These are phyloP conservation scores for Pyrocoelia pectoralis DNA, from an alignment of 2,888 invertebrate genomes.

Conservation along the genomic window DNA sequence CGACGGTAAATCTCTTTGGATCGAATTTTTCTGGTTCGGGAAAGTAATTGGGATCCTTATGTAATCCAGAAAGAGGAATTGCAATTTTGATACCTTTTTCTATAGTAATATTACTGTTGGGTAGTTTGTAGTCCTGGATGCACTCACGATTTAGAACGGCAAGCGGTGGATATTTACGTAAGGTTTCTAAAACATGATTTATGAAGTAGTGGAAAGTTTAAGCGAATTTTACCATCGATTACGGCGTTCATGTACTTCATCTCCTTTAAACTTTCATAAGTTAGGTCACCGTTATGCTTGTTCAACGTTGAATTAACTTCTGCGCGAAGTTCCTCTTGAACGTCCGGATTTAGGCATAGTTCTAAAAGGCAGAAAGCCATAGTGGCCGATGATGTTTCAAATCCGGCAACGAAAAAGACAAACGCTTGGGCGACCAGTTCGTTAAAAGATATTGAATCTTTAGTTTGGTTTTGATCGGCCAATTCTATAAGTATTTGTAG, in stretches of 20 bases:
- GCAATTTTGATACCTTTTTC: slow-evolving; percentile 51
- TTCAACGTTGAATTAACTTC: slow-evolving; percentile 60
- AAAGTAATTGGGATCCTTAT: slow-evolving; percentile 29
- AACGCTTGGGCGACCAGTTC: slow-evolving; percentile 65
- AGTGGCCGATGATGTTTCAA: slow-evolving; percentile 70
- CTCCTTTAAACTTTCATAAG: slow-evolving; percentile 65
- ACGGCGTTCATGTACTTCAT: slow-evolving; percentile 67
- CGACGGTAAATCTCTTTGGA: slow-evolving; percentile 28
- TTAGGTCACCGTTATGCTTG: slow-evolving; percentile 59
- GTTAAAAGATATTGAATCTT: slow-evolving; percentile 57
- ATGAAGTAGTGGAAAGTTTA: slow-evolving; percentile 11
- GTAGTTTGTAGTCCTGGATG: slow-evolving; percentile 46
- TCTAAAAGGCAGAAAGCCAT: slow-evolving; percentile 66
- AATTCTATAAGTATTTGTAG: slow-evolving; percentile 53
- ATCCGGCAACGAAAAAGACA: slow-evolving; percentile 70
- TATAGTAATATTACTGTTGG: slow-evolving; percentile 43
- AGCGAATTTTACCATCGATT: slow-evolving; percentile 58
- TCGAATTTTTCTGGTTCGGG: slow-evolving; percentile 28
- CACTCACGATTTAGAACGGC: slow-evolving; percentile 41
- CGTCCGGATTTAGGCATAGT: slow-evolving; percentile 62
- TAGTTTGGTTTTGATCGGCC: slow-evolving; percentile 13
- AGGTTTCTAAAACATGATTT: slow-evolving; percentile 50
- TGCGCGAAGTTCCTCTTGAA: slow-evolving; percentile 62
- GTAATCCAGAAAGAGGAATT: slow-evolving; percentile 10
- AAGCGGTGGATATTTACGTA: slow-evolving; percentile 53